Base-by-base conservation (phyloP, 1,140 invertebrate genomes). In the Drosophila ficusphila region DNA sequence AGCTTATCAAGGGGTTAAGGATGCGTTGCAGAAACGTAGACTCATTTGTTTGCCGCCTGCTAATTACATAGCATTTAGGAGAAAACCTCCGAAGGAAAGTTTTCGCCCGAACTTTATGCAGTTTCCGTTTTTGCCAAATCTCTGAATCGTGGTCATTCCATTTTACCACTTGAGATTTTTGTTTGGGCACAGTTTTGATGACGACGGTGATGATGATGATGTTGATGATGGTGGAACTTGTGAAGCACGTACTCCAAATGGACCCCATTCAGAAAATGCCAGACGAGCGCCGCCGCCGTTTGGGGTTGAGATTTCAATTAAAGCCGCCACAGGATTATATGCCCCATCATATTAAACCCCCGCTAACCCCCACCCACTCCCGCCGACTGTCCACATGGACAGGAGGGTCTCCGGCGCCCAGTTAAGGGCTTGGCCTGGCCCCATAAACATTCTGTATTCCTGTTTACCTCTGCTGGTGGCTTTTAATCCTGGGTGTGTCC, bases 191-290 rank as follows among this genome's bases (percentile, higher is more conserved):
- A 54, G 42, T 64, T 65, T 54, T 73, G 29, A 73, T 74, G 69
- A 49, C 12, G 48, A 29, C 0, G 34, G 39, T 7, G 51, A 29
- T 1, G 34, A 56, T 7, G 51, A 34, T 21, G 38, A 42, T 33
- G 51, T 23, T 41, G 25, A 21, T 44, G 16, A n/a, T 42, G 14
- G 11, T 48, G 54, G 23, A 56, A 72, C 71, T 58, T 61, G 36
- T 76, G 75, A 71, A 68, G 79, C 82, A 86, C 81, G 82, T 88
- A 77, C 81, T 88, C 42, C 23, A 81, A 85, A 81, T 86, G 82
- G 49, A 29, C 64, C 9, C 42, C 72, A 83, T 53, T 65, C 61
- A 69, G 76, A 60, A 36, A 47, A 64, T 61, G 54, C 42, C 73
- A 31, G 29, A 74, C 68, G 34, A 51, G 34, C 44, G 42, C 46